Base-by-base conservation (phyloP, 1,140 invertebrate species). In the Drosophila varians region DNA sequence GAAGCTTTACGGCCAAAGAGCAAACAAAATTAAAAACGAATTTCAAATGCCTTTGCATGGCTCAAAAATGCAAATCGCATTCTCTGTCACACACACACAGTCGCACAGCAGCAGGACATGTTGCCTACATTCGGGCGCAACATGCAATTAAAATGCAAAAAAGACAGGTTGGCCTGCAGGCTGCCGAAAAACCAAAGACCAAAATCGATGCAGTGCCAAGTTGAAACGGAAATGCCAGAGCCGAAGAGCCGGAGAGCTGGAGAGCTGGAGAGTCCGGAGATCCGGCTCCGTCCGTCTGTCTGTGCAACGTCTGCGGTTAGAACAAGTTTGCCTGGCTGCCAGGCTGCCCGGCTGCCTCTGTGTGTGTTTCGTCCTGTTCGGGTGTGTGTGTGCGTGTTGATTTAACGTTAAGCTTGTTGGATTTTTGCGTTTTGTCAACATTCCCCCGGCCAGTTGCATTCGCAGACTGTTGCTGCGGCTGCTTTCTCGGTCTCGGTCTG, bases 111-210 rank as follows among this genome's bases (percentile, higher is more conserved):
- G 1, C 9, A 21, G 66, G 71, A 53, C 69, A 87, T 71, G 68
- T 82, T 86, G 82, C 82, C 87, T 87, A 86, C 77, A 87, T 86
- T 87, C 61, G 60, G 52, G 64, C 82, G 77, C 82, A 69, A 77
- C 80, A 84, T 87, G 82, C 82, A 87, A 87, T 87, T 87, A 87
- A 87, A 87, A 87, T 87, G 82, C 82, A 87, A 87, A 87, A 82
- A 88, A 74, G 73, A 70, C 57, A 42, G 34, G 53, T 47, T 31
- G 42, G 53, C 34, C 49, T 21, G 47, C 53, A 40, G 1, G 47
- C 49, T 21, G 46, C 71, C 64, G 48, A 74, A 77, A 87, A 71
- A 66, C 57, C 74, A 77, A 77, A 77, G 74, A 82, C 77, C 77
- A 75, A 82, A 87, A 87, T 88, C 82, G 83, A 82, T 87, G 74